Evolutionary conservation across 2,113 vertebrate genomes (phyloP).

Genomic region (Hippotragus niger): DNA sequence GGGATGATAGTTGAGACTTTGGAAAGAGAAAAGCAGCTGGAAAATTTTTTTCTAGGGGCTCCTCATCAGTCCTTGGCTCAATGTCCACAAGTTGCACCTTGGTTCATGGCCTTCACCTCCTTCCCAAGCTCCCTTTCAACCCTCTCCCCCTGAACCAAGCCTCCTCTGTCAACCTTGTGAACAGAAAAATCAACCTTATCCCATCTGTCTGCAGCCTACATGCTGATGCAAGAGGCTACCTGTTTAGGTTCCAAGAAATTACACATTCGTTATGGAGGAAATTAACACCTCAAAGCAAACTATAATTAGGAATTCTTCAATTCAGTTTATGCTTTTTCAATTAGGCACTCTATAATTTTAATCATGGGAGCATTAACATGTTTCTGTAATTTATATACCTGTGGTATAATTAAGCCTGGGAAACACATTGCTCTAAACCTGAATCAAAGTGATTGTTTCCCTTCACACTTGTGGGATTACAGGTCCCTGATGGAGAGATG

Average conservation of each 20-base stretch:
- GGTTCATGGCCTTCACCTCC: not conserved
- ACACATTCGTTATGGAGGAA: constrained; percentile 82
- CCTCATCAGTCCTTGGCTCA: not conserved
- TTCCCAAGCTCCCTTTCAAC: not conserved
- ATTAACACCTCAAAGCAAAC: constrained; percentile 88
- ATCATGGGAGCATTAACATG: constrained; percentile 87
- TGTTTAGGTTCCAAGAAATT: constrained; percentile 83
- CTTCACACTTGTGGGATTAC: constrained; percentile 47
- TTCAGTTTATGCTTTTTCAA: constrained; percentile 88
- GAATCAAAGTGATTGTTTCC: constrained; percentile 74
- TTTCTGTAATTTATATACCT: constrained; percentile 88
- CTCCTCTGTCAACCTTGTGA: constrained; percentile 44
- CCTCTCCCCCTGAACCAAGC: not conserved
- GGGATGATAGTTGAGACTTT: not conserved
- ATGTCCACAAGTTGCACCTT: not conserved
- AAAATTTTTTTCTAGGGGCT: not conserved
- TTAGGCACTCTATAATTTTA: constrained; percentile 88
- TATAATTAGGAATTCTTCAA: constrained; percentile 89
- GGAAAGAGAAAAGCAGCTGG: not conserved
- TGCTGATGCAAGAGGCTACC: constrained; percentile 70
- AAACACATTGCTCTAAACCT: constrained; percentile 78
- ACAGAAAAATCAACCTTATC: constrained; percentile 58
- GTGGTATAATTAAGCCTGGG: constrained; percentile 84
- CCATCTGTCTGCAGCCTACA: constrained; percentile 67
- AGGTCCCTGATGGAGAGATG: constrained; percentile 19